Evolutionary conservation across 1,140 invertebrate genomes (phyloP), one percentile per base, ranked within the genome.

Genomic region (Rhopalosiphum maidis): DNA sequence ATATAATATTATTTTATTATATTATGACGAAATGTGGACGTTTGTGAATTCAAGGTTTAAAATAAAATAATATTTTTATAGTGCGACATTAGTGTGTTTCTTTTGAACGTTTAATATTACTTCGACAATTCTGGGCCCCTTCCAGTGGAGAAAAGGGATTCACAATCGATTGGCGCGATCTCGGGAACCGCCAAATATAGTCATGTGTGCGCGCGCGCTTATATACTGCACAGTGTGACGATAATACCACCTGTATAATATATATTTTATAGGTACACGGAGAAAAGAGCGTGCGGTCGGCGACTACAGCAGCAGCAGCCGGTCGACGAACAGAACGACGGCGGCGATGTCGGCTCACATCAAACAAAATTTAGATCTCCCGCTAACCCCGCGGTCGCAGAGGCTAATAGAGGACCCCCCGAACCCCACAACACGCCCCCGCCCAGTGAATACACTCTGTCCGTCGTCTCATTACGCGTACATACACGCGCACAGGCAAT

Each of bases 341-440:
- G 91, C 91, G 46, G 43, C 91, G 77, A 46, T 92, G 91, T 77
- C 77, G 91, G 77, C 46, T 82, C 46, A 92, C 60, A 92, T 92
- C 91, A 92, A 92, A 92, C 43, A 30, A 83, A 83, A 92, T 92
- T 92, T 83, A 77, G 91, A 92, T 92, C 68, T 35, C 60, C 91
- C 77, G 46, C 91, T 83, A 92, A 51, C 30, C 68, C 41, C 60
- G n/a, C 30, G 46, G 60, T 25, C 68, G 68, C n/a, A n/a, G 43
- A 46, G 43, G 77, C 77, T 48, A 92, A 92, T 92, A 92, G 90
- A 91, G 60, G 46, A 91, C 89, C 88, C 88, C 88, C 88, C 88
- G 51, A 46, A 48, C 86, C 55, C 37, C 37, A 15, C 25, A 23
- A 55, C 35, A 35, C 55, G 11, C 37, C 60, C 55, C 21, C 60